Percentiles rank a stretch among this genome's conserved stretches.
phyloP scores from a whole-genome alignment of 2,888 invertebrate genomes.

The Lasioglossum malachurum region DNA sequence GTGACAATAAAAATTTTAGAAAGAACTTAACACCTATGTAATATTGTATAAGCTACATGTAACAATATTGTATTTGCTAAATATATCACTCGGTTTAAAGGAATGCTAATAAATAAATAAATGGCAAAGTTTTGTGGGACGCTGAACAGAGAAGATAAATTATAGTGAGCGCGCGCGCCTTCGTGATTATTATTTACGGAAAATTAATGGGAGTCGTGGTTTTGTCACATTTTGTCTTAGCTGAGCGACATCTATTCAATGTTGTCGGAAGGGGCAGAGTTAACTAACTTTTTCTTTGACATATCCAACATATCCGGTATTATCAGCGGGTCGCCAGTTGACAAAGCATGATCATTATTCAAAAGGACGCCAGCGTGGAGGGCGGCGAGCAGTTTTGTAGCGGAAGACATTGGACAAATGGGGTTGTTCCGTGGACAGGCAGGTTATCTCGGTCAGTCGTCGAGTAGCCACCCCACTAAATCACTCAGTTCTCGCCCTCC shows the following conservation, averaged over 20 bases:
- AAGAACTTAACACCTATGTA: too few species aligned
- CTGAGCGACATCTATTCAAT: conserved; percentile 15
- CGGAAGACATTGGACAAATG: conserved; percentile 84
- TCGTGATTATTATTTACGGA: neutral
- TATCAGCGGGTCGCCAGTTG: conserved; percentile 72
- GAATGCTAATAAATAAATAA: too few species aligned
- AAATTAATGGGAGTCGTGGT: neutral
- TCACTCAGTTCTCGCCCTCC: conserved; percentile 80
- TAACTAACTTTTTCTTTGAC: conserved; percentile 47
- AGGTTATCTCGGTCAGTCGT: conserved; percentile 84
- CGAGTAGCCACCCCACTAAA: conserved; percentile 83
- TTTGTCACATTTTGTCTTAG: neutral
- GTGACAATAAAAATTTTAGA: neutral
- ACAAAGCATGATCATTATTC: conserved; percentile 80
- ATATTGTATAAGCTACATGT: too few species aligned
- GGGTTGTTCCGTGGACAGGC: conserved; percentile 84
- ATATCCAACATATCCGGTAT: conserved; percentile 65
- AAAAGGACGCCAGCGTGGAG: conserved; percentile 74
- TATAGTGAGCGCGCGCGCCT: neutral
- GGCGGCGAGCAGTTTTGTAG: conserved; percentile 81
- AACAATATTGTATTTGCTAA: too few species aligned
- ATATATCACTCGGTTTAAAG: too few species aligned
- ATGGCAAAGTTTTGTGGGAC: neutral
- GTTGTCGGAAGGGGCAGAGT: conserved; percentile 41
- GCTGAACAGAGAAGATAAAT: too few species aligned